phyloP scores from a whole-genome alignment of 2,113 vertebrate species.

The Myxocyprinus asiaticus region DNA sequence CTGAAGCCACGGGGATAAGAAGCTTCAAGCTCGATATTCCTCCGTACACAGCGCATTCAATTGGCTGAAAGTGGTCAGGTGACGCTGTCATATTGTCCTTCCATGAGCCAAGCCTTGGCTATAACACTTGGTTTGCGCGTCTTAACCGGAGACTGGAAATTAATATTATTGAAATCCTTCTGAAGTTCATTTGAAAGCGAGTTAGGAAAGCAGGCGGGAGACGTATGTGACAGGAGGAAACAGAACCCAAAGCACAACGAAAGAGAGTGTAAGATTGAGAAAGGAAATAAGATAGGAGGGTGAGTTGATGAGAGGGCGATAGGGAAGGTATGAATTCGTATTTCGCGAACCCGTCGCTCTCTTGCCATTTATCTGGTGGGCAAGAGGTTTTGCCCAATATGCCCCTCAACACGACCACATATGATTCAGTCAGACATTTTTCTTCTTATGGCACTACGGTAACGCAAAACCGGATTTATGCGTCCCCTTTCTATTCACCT shows the following conservation, averaged over 20 bases:
- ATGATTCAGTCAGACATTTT: slow-evolving; percentile 98
- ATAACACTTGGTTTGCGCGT: slow-evolving; percentile 96
- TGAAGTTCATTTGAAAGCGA: slow-evolving; percentile 60
- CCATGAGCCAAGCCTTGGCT: slow-evolving; percentile 97
- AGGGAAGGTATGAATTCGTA: slow-evolving; percentile 88
- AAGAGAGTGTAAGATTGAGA: slow-evolving; percentile 56
- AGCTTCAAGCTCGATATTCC: slow-evolving; percentile 77
- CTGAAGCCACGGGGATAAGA: slow-evolving; percentile 53
- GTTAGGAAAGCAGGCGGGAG: slow-evolving; percentile 67
- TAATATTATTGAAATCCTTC: slow-evolving; percentile 98
- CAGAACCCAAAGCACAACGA: slow-evolving; percentile 30
- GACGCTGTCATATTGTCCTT: slow-evolving; percentile 99
- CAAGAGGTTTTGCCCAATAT: slow-evolving; percentile 98
- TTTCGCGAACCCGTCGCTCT: slow-evolving; percentile 95
- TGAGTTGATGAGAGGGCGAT: slow-evolving; percentile 55
- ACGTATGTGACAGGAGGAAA: slow-evolving; percentile 50
- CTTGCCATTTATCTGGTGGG: slow-evolving; percentile 96
- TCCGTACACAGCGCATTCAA: slow-evolving; percentile 87
- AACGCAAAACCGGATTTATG: slow-evolving; percentile 97
- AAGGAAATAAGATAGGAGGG: slow-evolving; percentile 73
- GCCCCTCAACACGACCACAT: slow-evolving; percentile 95
- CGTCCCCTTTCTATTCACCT: slow-evolving; percentile 95
- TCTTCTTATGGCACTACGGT: slow-evolving; percentile 95
- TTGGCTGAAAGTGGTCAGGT: slow-evolving; percentile 95
- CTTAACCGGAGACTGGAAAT: slow-evolving; percentile 97